These are phyloP conservation scores for Upupa epops DNA, from an alignment of 2,113 vertebrate species.

Conservation along the genomic window DNA sequence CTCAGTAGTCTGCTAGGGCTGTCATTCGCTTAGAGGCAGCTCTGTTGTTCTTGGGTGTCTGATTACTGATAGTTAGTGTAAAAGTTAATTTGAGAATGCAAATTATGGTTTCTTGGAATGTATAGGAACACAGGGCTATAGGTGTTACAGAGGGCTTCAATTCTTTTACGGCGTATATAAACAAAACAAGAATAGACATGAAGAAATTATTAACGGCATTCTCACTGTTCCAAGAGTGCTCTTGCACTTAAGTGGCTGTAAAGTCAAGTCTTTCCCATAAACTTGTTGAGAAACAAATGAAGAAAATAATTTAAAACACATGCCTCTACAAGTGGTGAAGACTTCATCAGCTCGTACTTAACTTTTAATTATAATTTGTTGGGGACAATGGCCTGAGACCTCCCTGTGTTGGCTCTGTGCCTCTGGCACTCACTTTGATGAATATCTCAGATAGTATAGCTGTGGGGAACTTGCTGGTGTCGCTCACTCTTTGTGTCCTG, in stretches of 20 bases:
- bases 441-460: not conserved
- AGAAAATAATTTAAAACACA: not conserved
- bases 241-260: not conserved
- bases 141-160: not conserved
- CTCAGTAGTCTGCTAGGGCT: not conserved
- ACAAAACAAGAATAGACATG: not conserved
- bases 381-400: constrained; percentile 33
- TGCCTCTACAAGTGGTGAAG: not conserved
- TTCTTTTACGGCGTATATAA: not conserved
- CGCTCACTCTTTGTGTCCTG: not conserved
- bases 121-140: not conserved
- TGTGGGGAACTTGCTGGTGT: not conserved
- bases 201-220: not conserved
- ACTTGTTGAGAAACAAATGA: not conserved
- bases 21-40: not conserved
- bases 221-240: not conserved
- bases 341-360: not conserved
- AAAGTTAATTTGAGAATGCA: not conserved
- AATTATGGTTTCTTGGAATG: not conserved
- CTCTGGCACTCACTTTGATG: not conserved
- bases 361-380: constrained; percentile 21
- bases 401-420: not conserved
- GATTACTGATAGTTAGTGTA: not conserved
- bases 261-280: not conserved
- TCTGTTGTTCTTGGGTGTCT: not conserved